phyloP scores from a whole-genome alignment of 2,113 vertebrate genomes.

The Carassius carassius region DNA sequence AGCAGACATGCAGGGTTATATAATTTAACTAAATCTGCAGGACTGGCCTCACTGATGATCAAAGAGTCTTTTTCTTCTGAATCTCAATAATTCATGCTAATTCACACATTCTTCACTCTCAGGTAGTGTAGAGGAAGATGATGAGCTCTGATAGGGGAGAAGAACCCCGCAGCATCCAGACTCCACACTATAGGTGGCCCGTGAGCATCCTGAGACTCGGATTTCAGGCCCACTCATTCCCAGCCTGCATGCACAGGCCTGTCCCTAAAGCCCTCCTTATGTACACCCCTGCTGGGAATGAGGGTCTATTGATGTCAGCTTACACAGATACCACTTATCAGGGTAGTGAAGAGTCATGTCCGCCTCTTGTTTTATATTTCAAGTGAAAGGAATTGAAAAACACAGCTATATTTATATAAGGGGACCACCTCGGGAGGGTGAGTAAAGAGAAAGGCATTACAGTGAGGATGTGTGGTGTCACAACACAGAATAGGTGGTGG shows the following conservation, averaged over 20 bases:
- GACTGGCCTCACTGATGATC: not conserved
- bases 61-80: not conserved
- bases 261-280: conserved; percentile 26
- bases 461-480: conserved; percentile 45
- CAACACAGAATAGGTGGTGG: conserved; percentile 26
- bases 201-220: conserved; percentile 5
- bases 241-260: conserved; percentile 43
- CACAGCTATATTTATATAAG: conserved; percentile 38
- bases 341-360: conserved; percentile 43
- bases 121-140: not conserved
- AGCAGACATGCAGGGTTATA: not conserved
- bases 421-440: conserved; percentile 39
- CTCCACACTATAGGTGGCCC: conserved; percentile 32
- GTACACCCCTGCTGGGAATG: conserved; percentile 34
- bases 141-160: not conserved
- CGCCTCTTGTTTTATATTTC: conserved; percentile 42
- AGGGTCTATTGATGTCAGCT: conserved; percentile 51
- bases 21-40: not conserved
- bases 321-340: conserved; percentile 40
- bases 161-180: conserved; percentile 28
- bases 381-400: conserved; percentile 35
- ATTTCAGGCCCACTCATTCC: conserved; percentile 16
- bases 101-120: not conserved
- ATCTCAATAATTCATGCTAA: conserved; percentile 1
- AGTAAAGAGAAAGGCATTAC: conserved; percentile 41